Evolutionary conservation across 2,113 vertebrate species (phyloP).

Genomic region (Nematolebias whitei): DNA sequence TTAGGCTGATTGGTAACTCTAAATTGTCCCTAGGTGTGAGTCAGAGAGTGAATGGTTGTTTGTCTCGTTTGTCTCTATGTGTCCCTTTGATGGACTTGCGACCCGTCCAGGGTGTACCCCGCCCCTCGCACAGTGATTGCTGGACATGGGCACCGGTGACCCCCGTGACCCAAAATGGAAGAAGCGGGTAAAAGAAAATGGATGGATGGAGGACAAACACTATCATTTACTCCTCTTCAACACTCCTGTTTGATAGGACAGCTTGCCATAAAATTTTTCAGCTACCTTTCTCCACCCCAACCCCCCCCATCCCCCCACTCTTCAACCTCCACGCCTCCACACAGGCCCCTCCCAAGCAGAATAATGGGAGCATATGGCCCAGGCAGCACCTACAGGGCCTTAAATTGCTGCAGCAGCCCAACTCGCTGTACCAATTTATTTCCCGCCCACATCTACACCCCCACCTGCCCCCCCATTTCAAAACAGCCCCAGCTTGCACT

Average conservation of each 20-base stretch:
- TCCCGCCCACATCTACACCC: conserved; percentile 41
- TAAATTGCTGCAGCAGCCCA: conserved; percentile 78
- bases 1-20: too few relatives aligned
- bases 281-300: conserved; percentile 51
- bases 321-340: conserved; percentile 65
- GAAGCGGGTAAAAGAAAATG: too few relatives aligned
- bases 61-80: too few relatives aligned
- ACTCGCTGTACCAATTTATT: conserved; percentile 76
- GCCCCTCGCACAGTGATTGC: too few relatives aligned
- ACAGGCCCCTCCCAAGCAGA: conserved; percentile 74
- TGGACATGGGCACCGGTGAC: too few relatives aligned
- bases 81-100: too few relatives aligned
- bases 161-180: too few relatives aligned
- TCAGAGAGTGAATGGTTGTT: too few relatives aligned
- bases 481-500: conserved; percentile 67
- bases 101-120: too few relatives aligned
- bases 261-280: conserved; percentile 69
- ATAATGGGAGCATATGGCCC: conserved; percentile 79
- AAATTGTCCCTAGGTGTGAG: too few relatives aligned
- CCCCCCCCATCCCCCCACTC: conserved; percentile 34
- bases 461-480: conserved; percentile 57
- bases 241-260: conserved; percentile 50
- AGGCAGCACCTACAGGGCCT: conserved; percentile 77
- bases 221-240: conserved; percentile 68
- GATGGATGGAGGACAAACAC: conserved; percentile 69